Evolutionary conservation across 2,113 vertebrate genomes (phyloP), one percentile per base, ranked within the genome.

Genomic region (Daubentonia madagascariensis): DNA sequence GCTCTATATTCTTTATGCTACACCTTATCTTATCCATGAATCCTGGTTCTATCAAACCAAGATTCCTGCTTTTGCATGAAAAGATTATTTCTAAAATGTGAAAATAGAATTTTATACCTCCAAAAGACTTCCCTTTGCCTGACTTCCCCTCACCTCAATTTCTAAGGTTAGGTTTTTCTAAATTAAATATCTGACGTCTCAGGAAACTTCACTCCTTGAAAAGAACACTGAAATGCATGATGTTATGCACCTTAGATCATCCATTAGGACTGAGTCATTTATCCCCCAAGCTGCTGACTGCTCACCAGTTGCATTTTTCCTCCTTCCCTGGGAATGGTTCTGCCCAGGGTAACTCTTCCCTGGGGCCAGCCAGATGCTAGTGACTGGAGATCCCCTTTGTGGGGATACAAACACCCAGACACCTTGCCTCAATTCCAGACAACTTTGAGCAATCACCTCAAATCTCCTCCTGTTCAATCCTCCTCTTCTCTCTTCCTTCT

Each of bases 151-250:
- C 45, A 25, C 6, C 20, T 97, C 61, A 59, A 73, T 81, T 73
- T 37, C 14, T 80, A 70, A 91, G 12, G 3, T 37, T 72, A 52
- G 13, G 1, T 30, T 48, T 85, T 61, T 59, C 45, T 81, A 89
- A 83, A 79, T 65, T 83, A 79, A 96, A 84, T 37, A 59, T 3
- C 28, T 94, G 4, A 35, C 10, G 91, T 84, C 30, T 94, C 28
- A 68, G 37, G 37, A 81, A 80, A 37, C 2, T 40, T 32, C 1
- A 18, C 6, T 89, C 3, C 52, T 94, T 90, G 37, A 73, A 85
- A 22, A 52, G 57, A 57, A 0, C 6, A 23, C 16, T 68, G 37
- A 79, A 48, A n/a, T 25, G 1, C 2, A 76, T 89, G 61, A 30
- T 78, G 28, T 30, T 16, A 32, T 8, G 0, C n/a, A 7, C 4